phyloP scores from a whole-genome alignment of 1,140 invertebrate genomes.

The Orussus abietinus region DNA sequence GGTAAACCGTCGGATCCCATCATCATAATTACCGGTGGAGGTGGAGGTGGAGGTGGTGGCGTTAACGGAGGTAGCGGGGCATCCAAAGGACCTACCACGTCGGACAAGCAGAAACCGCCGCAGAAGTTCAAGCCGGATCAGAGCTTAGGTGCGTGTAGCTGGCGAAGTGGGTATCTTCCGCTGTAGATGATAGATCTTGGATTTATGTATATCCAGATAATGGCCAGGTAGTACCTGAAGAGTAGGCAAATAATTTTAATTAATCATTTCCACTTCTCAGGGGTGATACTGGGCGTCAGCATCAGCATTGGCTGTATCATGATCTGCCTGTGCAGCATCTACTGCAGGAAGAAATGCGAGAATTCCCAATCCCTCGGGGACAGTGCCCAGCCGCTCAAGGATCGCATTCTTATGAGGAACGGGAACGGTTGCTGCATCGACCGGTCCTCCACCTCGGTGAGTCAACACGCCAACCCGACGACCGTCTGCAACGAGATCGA shows the following conservation, averaged over 20 bases:
- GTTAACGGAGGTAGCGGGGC: no score
- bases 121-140: slow-evolving; percentile 41
- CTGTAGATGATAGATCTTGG: no score
- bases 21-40: slow-evolving; percentile 36
- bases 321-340: slow-evolving; percentile 47
- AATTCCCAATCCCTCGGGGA: slow-evolving; percentile 36
- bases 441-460: slow-evolving; percentile 37
- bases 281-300: slow-evolving; percentile 43
- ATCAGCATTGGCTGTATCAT: slow-evolving; percentile 46
- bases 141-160: slow-evolving; percentile 52
- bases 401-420: slow-evolving; percentile 32
- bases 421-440: slow-evolving; percentile 45
- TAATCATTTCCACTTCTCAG: slow-evolving; percentile 20
- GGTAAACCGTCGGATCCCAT: slow-evolving; percentile 50
- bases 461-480: slow-evolving; percentile 29
- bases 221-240: no score
- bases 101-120: slow-evolving; percentile 35
- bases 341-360: slow-evolving; percentile 44
- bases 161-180: no score
- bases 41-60: no score
- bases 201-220: no score
- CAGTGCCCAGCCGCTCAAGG: slow-evolving; percentile 35
- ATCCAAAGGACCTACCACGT: slow-evolving; percentile 31
- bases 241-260: no score
- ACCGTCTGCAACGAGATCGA: slow-evolving; percentile 41